Evolutionary conservation across 2,113 vertebrate genomes (phyloP).

Genomic region (Hydrochoerus hydrochaeris): DNA sequence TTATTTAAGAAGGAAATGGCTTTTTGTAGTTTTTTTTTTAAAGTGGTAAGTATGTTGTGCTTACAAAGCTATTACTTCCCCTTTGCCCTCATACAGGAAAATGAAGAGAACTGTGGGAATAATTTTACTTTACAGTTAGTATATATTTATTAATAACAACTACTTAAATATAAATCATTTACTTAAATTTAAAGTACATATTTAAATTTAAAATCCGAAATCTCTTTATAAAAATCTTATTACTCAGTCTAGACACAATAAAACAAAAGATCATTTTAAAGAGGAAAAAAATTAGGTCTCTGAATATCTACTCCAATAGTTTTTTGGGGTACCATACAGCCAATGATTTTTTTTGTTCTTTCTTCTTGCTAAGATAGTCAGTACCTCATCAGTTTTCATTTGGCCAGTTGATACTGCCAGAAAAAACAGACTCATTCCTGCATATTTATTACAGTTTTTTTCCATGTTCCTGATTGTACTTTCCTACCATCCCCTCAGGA

Average conservation of each 20-base stretch:
- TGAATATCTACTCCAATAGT: neutral
- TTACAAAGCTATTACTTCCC: neutral
- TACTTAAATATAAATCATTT: neutral
- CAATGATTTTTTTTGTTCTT: neutral
- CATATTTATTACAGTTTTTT: neutral
- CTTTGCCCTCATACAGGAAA: neutral
- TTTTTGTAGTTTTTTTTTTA: neutral
- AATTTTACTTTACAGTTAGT: neutral
- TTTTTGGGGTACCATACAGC: neutral
- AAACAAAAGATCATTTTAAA: neutral
- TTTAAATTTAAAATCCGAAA: neutral
- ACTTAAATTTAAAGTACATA: neutral
- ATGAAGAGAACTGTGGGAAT: neutral
- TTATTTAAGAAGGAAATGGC: neutral
- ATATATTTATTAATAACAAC: neutral
- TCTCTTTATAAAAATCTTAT: neutral
- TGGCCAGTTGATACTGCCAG: neutral
- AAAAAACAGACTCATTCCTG: neutral
- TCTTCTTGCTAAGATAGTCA: neutral
- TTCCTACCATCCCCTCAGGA: neutral
- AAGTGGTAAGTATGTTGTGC: neutral
- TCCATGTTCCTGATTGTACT: neutral
- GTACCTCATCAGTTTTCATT: neutral
- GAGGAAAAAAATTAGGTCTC: neutral
- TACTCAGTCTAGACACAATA: neutral